These are phyloP conservation scores for Megaceryle alcyon DNA, from an alignment of 2,797 vertebrate species.

Conservation along the genomic window DNA sequence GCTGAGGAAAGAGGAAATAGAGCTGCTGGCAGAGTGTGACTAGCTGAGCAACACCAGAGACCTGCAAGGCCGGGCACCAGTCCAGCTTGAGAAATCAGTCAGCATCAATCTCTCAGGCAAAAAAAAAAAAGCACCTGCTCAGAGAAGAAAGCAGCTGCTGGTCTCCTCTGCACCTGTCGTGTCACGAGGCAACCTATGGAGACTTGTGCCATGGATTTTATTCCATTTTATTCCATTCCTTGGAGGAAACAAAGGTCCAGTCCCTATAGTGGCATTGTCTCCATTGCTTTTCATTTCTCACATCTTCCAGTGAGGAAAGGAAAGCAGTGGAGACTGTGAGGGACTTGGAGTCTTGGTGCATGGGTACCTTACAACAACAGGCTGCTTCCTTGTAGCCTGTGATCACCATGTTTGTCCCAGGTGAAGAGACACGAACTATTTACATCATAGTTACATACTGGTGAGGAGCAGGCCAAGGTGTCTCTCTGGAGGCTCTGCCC, in stretches of 20 bases:
- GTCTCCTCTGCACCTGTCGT: neutral
- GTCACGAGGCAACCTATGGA: neutral
- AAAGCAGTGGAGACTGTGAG: neutral
- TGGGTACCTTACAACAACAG: neutral
- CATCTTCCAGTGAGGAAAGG: neutral
- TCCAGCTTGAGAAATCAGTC: neutral
- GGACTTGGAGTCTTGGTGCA: neutral
- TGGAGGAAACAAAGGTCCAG: neutral
- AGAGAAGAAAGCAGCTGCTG: neutral
- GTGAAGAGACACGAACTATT: neutral
- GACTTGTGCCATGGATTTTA: neutral
- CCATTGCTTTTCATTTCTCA: neutral
- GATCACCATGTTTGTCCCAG: neutral
- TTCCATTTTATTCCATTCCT: neutral
- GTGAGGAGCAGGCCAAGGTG: neutral
- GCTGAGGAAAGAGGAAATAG: neutral
- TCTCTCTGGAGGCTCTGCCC: neutral
- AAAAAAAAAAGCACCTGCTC: neutral
- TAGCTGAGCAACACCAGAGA: neutral
- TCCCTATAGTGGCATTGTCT: neutral
- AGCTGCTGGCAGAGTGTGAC: neutral
- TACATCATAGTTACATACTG: rapidly evolving
- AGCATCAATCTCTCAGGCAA: neutral
- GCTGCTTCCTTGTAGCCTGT: neutral
- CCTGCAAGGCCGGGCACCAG: neutral